Percentiles rank a stretch among this genome's conserved stretches.
Evolutionary conservation across 2,888 invertebrate genomes (phyloP).

Genomic region (Acrobasis suavella): DNA sequence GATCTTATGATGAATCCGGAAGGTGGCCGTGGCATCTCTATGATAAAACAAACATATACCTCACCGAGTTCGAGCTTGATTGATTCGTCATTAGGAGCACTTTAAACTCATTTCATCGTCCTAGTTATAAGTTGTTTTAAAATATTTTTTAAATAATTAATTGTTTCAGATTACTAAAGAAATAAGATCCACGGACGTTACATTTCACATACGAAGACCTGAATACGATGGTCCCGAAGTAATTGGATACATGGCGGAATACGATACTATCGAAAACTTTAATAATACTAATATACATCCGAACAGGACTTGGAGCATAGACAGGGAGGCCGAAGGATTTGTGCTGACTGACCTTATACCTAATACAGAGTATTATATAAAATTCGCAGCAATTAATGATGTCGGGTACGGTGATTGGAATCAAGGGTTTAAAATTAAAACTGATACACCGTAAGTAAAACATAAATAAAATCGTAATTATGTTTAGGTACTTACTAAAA

Average conservation of each 20-base stretch:
- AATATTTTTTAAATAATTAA: neutral
- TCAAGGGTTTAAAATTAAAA: constrained; percentile 47
- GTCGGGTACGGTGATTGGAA: constrained; percentile 62
- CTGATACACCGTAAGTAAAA: constrained; percentile 62
- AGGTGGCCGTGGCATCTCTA: no score
- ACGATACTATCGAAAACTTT: constrained; percentile 58
- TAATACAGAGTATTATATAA: constrained; percentile 56
- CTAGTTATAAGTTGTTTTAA: no score
- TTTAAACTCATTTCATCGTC: no score
- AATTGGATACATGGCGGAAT: constrained; percentile 61
- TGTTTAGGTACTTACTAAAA: no score
- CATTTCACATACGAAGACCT: constrained; percentile 21
- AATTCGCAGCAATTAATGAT: constrained; percentile 64
- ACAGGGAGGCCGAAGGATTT: constrained; percentile 33
- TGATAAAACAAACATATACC: no score
- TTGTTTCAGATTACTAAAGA: constrained; percentile 49
- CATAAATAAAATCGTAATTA: neutral
- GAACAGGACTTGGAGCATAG: constrained; percentile 66
- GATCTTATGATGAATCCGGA: no score
- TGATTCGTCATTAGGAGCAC: no score
- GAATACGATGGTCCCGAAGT: constrained; percentile 49
- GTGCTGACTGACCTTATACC: constrained; percentile 57
- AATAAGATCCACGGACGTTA: constrained; percentile 54
- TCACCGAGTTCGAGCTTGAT: no score
- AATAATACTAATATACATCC: constrained; percentile 60